phyloP scores from a whole-genome alignment of 2,113 vertebrate genomes.

The Numida meleagris region DNA sequence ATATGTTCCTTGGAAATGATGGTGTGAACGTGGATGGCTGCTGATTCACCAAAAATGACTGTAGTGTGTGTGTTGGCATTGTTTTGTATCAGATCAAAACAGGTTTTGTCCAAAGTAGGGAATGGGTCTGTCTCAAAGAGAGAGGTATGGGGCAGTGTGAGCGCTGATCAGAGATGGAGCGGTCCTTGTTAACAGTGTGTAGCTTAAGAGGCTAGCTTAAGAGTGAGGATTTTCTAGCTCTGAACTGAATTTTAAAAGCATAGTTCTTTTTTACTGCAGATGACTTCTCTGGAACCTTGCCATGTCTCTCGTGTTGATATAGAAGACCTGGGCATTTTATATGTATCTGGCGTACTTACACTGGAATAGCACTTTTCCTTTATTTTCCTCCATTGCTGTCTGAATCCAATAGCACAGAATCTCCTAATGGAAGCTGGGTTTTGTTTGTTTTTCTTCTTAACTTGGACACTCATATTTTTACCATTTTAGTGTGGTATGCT shows the following conservation, averaged over 20 bases:
- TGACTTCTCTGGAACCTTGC: neutral
- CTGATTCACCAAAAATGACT: neutral
- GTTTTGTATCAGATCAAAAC: neutral
- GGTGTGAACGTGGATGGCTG: fast-evolving
- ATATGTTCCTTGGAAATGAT: neutral
- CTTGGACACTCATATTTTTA: neutral
- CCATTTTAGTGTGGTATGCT: neutral
- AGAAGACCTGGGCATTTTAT: neutral
- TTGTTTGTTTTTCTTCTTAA: neutral
- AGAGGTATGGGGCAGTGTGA: neutral
- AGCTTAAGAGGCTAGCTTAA: neutral
- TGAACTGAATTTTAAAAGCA: neutral
- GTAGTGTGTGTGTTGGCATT: neutral
- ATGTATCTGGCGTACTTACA: neutral
- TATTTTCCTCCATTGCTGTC: neutral
- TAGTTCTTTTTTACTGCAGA: neutral
- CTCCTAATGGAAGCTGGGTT: neutral
- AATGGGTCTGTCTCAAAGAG: neutral
- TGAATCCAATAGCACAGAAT: neutral
- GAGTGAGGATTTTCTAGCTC: neutral
- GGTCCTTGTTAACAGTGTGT: neutral
- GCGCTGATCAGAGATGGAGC: neutral
- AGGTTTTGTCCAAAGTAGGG: neutral
- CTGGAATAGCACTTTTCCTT: neutral
- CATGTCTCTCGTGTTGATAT: neutral